phyloP scores from a whole-genome alignment of 37 sponge, comb jelly and placozoan species.

The Aplysina aerophoba region DNA sequence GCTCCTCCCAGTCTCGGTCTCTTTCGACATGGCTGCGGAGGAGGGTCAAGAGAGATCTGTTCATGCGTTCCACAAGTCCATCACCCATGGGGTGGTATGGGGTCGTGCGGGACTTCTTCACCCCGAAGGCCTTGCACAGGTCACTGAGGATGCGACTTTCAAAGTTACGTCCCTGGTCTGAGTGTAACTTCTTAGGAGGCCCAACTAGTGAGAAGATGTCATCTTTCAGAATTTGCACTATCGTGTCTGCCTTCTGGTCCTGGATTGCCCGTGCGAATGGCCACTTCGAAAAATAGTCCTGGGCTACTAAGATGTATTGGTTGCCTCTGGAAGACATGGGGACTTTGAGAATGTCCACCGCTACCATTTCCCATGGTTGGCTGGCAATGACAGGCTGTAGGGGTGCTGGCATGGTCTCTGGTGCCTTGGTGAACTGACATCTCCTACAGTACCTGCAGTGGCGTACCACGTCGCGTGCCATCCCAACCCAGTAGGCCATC shows the following conservation, averaged over 20 bases:
- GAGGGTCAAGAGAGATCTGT: too few species aligned
- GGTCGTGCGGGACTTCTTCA: conserved; percentile 10
- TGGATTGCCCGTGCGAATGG: conserved; percentile 7
- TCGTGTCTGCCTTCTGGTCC: conserved; percentile 22
- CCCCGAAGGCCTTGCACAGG: conserved; percentile 5
- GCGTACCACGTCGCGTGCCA: neutral
- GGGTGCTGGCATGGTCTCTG: neutral
- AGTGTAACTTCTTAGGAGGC: conserved; percentile 5
- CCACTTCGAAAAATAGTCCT: conserved; percentile 29
- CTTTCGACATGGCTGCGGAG: too few species aligned
- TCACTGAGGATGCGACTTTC: conserved; percentile 19
- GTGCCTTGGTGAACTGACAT: conserved; percentile 16
- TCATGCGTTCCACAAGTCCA: too few species aligned
- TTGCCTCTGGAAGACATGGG: conserved; percentile 10
- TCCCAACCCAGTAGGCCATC: conserved; percentile 24
- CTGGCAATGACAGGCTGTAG: conserved; percentile 31
- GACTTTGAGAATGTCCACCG: conserved; percentile 23
- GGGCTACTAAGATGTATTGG: conserved; percentile 6
- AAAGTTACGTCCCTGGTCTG: conserved; percentile 14
- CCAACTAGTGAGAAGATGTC: neutral
- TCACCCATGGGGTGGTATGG: too few species aligned
- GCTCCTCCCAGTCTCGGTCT: conserved; percentile 9
- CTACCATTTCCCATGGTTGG: conserved; percentile 19
- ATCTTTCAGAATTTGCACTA: conserved; percentile 3
- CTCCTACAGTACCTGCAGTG: neutral